Percentiles rank a stretch among this genome's conserved stretches.
These are phyloP conservation scores for Nemotelus pantherinus DNA, from an alignment of 2,888 invertebrate genomes.

Conservation along the genomic window DNA sequence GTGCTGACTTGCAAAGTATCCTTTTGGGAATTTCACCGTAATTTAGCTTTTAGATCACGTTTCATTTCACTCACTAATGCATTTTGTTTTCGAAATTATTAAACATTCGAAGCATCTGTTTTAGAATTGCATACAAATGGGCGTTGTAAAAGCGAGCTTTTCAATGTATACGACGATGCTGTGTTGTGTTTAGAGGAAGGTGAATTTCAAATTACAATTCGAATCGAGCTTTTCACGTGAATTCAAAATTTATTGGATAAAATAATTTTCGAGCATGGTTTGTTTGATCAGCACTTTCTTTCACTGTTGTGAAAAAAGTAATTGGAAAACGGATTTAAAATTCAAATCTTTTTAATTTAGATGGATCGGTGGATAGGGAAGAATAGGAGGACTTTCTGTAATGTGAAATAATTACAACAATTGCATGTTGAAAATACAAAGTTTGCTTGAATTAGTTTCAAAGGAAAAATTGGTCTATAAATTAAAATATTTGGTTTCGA, in stretches of 20 bases:
- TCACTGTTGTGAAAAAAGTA: background rate
- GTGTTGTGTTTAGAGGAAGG: background rate
- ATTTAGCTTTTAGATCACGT: constrained; percentile 13
- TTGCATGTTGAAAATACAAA: no score
- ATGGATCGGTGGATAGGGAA: no score
- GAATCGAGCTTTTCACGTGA: background rate
- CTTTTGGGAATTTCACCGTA: background rate
- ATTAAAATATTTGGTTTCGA: no score
- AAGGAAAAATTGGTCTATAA: no score
- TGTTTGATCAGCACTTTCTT: constrained; percentile 16
- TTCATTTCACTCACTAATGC: background rate
- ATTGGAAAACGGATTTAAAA: constrained; percentile 20
- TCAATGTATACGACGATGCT: background rate
- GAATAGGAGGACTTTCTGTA: no score
- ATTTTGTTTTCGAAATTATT: constrained; percentile 4
- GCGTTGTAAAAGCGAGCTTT: background rate
- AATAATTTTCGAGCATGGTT: background rate
- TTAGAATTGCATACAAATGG: constrained; percentile 21
- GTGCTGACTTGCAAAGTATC: constrained; percentile 41
- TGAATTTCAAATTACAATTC: background rate
- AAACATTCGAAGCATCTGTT: constrained; percentile 7
- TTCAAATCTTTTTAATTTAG: no score
- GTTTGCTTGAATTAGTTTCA: no score
- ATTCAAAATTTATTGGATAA: constrained; percentile 1
- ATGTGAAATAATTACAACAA: no score